A percentile compares a stretch with the other conserved stretches of the same genome.
Evolutionary conservation across 1,140 invertebrate species (phyloP).

Genomic region (Streblospio benedicti): DNA sequence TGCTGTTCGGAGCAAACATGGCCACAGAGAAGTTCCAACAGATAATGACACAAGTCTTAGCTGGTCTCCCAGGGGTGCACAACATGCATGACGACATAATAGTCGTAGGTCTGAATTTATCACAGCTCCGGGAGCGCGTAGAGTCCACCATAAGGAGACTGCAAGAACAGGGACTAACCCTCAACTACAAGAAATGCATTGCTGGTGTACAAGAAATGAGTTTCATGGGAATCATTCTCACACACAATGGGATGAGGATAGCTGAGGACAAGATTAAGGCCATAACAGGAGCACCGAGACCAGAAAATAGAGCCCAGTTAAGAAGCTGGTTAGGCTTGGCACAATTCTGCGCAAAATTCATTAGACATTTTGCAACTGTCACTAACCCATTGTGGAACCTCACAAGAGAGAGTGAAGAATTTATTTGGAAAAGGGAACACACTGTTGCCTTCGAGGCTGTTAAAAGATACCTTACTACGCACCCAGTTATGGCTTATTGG

Average conservation of each 20-base stretch:
- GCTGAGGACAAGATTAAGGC: not conserved
- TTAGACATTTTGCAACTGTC: constrained; percentile 9
- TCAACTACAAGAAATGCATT: constrained; percentile 3
- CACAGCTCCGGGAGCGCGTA: not conserved
- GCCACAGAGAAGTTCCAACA: constrained; percentile 20
- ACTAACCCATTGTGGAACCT: not conserved
- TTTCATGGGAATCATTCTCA: not conserved
- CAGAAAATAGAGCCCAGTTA: constrained; percentile 6
- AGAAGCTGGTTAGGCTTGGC: constrained; percentile 13
- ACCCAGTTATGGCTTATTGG: not conserved
- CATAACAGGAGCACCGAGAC: not conserved
- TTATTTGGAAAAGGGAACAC: not conserved
- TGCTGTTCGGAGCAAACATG: constrained; percentile 23
- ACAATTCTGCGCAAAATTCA: constrained; percentile 12
- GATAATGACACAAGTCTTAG: not conserved
- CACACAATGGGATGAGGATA: not conserved
- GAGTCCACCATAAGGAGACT: not conserved
- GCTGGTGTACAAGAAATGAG: too few relatives aligned
- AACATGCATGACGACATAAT: constrained; percentile 5
- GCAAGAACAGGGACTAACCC: not conserved
- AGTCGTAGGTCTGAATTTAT: not conserved
- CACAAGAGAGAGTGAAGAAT: constrained; percentile 1
- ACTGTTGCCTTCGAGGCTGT: too few relatives aligned
- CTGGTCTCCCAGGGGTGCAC: not conserved
- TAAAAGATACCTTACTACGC: too few relatives aligned